Evolutionary conservation across 2,888 invertebrate species (phyloP).

Genomic region (Arge pagana): DNA sequence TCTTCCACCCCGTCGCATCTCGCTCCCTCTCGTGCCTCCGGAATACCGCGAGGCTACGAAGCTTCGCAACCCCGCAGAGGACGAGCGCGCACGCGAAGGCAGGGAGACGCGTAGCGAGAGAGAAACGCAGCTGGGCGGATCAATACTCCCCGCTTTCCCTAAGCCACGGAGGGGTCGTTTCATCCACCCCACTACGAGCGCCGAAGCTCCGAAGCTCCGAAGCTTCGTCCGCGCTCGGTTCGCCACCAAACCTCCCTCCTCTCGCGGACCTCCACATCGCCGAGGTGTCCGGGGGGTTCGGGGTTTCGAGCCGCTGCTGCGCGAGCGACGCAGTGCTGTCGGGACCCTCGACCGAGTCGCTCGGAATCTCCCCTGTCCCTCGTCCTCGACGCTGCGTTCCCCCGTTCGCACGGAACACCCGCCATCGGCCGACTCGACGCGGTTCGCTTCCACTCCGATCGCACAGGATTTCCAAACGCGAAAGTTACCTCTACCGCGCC

Average conservation of each 20-base stretch:
- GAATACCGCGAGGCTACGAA: no score
- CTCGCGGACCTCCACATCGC: constrained; percentile 13
- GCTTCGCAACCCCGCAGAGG: no score
- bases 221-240: constrained; percentile 17
- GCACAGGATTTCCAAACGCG: no score
- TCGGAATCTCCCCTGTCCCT: constrained; percentile 28
- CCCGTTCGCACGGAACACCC: no score
- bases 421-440: no score
- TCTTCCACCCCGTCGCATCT: no score
- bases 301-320: constrained; percentile 51
- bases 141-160: constrained; percentile 48
- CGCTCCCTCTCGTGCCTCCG: no score
- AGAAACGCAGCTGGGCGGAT: constrained; percentile 54
- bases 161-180: constrained; percentile 21
- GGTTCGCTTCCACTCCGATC: no score
- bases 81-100: constrained; percentile 20
- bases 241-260: not conserved
- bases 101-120: constrained; percentile 38
- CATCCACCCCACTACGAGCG: constrained; percentile 29
- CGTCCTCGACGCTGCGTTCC: constrained; percentile 14
- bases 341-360: constrained; percentile 52
- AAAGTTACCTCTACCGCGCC: no score
- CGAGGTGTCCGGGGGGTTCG: constrained; percentile 48
- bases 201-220: not conserved
- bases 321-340: constrained; percentile 56